Evolutionary conservation across 2,888 invertebrate species (phyloP).

Genomic region (Galeopsomyia nigrocyanea): DNA sequence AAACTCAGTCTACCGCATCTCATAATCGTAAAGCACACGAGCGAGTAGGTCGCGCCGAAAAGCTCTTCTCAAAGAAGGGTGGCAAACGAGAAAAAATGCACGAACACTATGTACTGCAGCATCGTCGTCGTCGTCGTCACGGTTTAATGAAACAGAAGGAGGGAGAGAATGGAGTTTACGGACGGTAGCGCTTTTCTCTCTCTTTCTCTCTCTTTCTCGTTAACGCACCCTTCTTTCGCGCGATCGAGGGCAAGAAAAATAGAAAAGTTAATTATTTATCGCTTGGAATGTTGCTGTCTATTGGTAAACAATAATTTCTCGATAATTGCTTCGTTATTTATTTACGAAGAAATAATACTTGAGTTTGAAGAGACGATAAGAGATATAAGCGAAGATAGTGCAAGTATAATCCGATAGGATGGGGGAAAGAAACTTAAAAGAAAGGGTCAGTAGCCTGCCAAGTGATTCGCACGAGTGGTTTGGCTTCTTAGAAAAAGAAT

Average conservation of each 20-base stretch:
- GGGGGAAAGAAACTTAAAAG: background rate
- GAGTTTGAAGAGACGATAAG: background rate
- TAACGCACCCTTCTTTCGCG: constrained; percentile 35
- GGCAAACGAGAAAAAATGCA: too few species aligned
- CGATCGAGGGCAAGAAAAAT: background rate
- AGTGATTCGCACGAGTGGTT: constrained; percentile 17
- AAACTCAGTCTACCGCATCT: background rate
- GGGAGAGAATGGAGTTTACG: constrained; percentile 9
- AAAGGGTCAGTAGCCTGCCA: background rate
- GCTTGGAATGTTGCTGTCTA: background rate
- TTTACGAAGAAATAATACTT: background rate
- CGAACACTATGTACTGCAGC: constrained; percentile 5
- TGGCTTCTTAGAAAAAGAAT: background rate
- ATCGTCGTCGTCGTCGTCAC: background rate
- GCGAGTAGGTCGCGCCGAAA: background rate
- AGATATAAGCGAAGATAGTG: background rate
- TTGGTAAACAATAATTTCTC: too few species aligned
- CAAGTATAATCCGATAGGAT: background rate
- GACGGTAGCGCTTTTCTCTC: constrained; percentile 12
- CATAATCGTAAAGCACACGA: background rate
- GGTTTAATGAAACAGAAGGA: constrained; percentile 41
- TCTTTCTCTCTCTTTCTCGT: constrained; percentile 40
- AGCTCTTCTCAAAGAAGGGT: background rate
- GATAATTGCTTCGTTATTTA: constrained; percentile 8
- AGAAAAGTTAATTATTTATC: constrained; percentile 35